Conservation (phyloP, 1,140 invertebrate species). For the Listronotus bonariensis region DNA sequence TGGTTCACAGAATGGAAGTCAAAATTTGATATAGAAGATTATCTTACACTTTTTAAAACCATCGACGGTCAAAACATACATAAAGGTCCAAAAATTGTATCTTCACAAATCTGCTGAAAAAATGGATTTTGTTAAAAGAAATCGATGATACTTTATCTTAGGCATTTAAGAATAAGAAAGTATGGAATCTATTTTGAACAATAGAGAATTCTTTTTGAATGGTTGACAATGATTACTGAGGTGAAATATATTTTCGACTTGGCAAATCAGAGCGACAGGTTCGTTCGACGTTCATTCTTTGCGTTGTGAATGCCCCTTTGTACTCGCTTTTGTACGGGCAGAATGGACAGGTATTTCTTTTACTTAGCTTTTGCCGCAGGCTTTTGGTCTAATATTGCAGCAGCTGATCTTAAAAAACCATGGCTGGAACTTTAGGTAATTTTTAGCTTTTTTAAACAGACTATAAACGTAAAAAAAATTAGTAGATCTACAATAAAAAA, state of each 20-base stretch:
- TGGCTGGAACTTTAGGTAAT: conserved; percentile 11
- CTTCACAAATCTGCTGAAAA: conserved; percentile 22
- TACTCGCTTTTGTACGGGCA: conserved; percentile 40
- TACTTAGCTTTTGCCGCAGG: conserved; percentile 46
- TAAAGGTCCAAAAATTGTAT: conserved; percentile 5
- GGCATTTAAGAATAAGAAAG: conserved; percentile 36
- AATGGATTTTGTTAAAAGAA: conserved; percentile 33
- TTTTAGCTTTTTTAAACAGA: too few relatives aligned
- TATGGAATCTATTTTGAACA: conserved; percentile 36
- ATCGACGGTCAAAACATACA: conserved; percentile 28
- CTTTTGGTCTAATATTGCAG: conserved; percentile 30
- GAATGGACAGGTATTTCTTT: conserved; percentile 51
- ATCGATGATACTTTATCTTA: conserved; percentile 47
- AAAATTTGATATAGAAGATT: conserved; percentile 39
- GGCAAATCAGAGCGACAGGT: conserved; percentile 52
- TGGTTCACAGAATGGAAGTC: conserved; percentile 31
- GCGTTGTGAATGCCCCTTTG: conserved; percentile 42
- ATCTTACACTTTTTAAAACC: conserved; percentile 19
- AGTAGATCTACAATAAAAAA: too few relatives aligned
- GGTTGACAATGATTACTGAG: conserved; percentile 51
- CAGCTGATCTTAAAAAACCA: conserved; percentile 30
- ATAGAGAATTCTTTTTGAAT: conserved; percentile 39
- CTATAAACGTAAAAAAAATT: too few relatives aligned
- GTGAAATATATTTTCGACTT: conserved; percentile 53
- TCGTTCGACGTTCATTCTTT: conserved; percentile 49